These are phyloP conservation scores for Acleris laterana DNA, from an alignment of 2,888 invertebrate species.

Conservation along the genomic window DNA sequence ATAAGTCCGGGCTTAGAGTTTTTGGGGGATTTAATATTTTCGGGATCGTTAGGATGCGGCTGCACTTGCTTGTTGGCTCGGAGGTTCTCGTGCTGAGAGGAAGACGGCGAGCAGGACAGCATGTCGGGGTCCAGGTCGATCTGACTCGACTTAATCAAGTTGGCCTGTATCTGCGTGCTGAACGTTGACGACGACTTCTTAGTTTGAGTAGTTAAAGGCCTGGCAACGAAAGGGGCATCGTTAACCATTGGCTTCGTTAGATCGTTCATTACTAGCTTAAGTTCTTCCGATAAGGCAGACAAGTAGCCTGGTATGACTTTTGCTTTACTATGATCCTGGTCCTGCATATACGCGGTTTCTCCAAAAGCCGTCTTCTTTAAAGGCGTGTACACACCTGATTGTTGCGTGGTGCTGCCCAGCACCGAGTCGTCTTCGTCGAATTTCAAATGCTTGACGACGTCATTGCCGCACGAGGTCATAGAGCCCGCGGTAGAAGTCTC, in stretches of 20 bases:
- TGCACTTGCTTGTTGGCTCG: constrained; percentile 17
- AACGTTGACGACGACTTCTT: constrained; percentile 48
- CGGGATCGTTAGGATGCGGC: constrained; percentile 4
- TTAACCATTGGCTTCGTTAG: constrained; percentile 69
- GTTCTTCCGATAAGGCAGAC: constrained; percentile 60
- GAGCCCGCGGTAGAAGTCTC: not conserved
- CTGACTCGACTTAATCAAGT: constrained; percentile 67
- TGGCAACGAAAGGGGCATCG: constrained; percentile 47
- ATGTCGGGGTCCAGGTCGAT: constrained; percentile 58
- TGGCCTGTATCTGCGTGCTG: constrained; percentile 67
- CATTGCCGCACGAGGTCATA: constrained; percentile 48
- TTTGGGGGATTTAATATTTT: not conserved
- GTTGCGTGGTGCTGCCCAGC: constrained; percentile 46
- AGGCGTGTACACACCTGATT: constrained; percentile 43
- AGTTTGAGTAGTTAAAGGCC: not conserved
- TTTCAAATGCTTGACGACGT: constrained; percentile 69
- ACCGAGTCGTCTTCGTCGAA: constrained; percentile 66
- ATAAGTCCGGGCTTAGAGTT: constrained; percentile 38
- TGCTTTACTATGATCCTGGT: constrained; percentile 1
- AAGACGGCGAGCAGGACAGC: constrained; percentile 46
- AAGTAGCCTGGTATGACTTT: constrained; percentile 66
- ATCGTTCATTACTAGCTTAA: constrained; percentile 71
- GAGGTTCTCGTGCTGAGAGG: constrained; percentile 35
- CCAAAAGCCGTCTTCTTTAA: constrained; percentile 64
- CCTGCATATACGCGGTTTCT: constrained; percentile 55